Base-by-base conservation (phyloP, 2,888 invertebrate species). In the Lasiommata megera region DNA sequence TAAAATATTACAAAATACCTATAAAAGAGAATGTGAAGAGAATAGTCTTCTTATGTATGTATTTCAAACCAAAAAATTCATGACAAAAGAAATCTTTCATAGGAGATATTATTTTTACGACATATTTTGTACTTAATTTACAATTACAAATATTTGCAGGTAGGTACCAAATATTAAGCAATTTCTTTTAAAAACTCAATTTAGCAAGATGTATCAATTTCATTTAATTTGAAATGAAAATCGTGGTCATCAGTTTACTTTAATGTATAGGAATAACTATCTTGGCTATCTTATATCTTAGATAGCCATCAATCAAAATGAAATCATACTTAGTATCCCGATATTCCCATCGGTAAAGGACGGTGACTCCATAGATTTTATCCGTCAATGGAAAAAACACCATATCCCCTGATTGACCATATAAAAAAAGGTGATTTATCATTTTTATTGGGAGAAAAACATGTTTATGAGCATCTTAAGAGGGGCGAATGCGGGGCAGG, bases 401-500 rank as follows among this genome's bases (percentile, higher is more conserved):
- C 79, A 80, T 87, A 86, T 88, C 83, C 80, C 80, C 86, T 90
- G 91, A 91, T 91, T 91, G 90, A 88, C 88, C 88, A 84, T 84
- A 91, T 90, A 91, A 91, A 90, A 90, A 91, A 88, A 77, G 82
- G 84, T 88, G 88, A 91, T 91, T 89, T 88, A 88, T 90, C 90
- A 88, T 90, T 90, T 91, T 90, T 89, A 91, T 88, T 87, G 88
- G 85, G 77, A 82, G 84, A 90, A 91, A 91, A 91, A 91, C 91
- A 91, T 91, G 91, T 91, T 91, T 91, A 91, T 91, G 88, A 84
- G 88, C 84, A 87, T 86, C 87, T 88, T 87, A 89, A 83, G 85
- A 86, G 84, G 84, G 82, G 78, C 67, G 77, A 67, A 62, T 61
- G 57, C 58, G 58, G 67, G 61, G 56, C 58, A 62, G 61, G 51